These are phyloP conservation scores for Agrenia bidenticulata DNA, from an alignment of 2,888 invertebrate species.

Conservation along the genomic window DNA sequence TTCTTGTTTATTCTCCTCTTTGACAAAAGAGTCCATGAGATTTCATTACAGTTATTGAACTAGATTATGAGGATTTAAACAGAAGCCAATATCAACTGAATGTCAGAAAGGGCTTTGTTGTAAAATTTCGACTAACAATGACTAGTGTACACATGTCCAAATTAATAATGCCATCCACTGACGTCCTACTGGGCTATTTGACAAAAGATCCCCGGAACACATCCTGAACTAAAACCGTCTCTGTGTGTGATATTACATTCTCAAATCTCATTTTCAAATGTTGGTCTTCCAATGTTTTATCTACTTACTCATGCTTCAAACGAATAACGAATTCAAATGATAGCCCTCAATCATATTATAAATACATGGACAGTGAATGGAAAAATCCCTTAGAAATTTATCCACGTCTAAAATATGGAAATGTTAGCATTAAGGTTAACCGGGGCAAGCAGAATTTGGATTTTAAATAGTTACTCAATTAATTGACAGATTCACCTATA, in stretches of 20 bases:
- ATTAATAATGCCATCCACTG: conserved; percentile 24
- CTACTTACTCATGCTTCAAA: too few species aligned
- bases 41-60: conserved; percentile 12
- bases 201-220: conserved; percentile 12
- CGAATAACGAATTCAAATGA: too few species aligned
- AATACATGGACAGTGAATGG: too few species aligned
- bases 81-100: conserved; percentile 10
- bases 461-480: too few species aligned
- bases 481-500: too few species aligned
- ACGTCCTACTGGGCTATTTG: conserved; percentile 20
- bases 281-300: too few species aligned
- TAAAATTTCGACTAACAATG: conserved; percentile 18
- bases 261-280: background rate
- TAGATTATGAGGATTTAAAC: background rate
- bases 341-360: too few species aligned
- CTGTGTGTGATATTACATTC: conserved; percentile 6
- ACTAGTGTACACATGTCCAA: conserved; percentile 23
- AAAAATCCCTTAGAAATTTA: too few species aligned
- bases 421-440: too few species aligned
- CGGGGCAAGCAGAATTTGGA: too few species aligned
- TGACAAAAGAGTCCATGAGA: background rate
- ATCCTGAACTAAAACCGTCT: conserved; percentile 2
- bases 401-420: too few species aligned
- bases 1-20: background rate
- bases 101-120: conserved; percentile 17